phyloP scores from a whole-genome alignment of 2,888 invertebrate genomes.

The Drosophila fungiperda region DNA sequence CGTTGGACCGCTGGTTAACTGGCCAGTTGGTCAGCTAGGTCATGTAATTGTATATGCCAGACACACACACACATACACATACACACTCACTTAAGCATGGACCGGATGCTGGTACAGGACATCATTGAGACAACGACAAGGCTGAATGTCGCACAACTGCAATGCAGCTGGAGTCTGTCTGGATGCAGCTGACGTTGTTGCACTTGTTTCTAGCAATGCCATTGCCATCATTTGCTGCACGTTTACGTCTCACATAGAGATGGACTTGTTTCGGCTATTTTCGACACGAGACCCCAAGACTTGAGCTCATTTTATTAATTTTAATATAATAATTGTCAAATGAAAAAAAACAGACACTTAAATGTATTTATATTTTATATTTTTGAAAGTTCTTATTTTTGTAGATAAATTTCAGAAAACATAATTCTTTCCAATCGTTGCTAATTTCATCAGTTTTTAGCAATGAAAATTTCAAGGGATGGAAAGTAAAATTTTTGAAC shows the following conservation, averaged over 20 bases:
- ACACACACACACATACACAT: slow-evolving; percentile 32
- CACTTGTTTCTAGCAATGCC: slow-evolving; percentile 18
- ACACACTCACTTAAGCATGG: slow-evolving; percentile 1
- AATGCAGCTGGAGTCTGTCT: slow-evolving; percentile 25
- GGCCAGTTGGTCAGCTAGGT: slow-evolving; percentile 46
- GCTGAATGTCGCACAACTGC: slow-evolving; percentile 23
- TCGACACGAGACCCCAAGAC: not conserved
- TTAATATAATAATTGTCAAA: no score
- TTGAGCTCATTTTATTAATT: not conserved
- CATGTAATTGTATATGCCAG: slow-evolving; percentile 69
- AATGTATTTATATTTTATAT: not conserved
- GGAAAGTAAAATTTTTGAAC: not conserved
- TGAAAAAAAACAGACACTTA: not conserved
- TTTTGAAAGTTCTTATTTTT: rapidly evolving
- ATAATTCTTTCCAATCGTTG: not conserved
- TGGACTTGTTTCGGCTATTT: not conserved
- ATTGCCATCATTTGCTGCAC: slow-evolving; percentile 31
- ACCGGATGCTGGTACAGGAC: slow-evolving; percentile 54
- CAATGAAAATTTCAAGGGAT: not conserved
- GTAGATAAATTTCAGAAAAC: not conserved
- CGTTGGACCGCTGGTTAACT: slow-evolving; percentile 41
- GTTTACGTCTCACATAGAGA: slow-evolving; percentile 7
- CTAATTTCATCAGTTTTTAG: not conserved
- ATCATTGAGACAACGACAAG: slow-evolving; percentile 56
- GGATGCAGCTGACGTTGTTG: slow-evolving; percentile 19